phyloP scores from a whole-genome alignment of 2,888 invertebrate species.

The Sphaerophoria rueppellii region DNA sequence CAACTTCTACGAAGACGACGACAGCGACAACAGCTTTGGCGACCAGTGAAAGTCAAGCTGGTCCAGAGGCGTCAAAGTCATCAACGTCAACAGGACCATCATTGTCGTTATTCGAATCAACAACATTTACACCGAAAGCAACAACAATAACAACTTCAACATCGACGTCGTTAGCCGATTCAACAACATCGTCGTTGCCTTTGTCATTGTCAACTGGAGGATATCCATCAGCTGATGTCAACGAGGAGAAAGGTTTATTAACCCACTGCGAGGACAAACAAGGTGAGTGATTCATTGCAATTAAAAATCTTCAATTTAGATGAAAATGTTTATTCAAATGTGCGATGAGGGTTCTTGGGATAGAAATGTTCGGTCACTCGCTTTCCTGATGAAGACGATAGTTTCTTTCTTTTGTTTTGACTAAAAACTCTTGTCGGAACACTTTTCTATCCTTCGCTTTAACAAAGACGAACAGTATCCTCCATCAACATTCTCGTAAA shows the following conservation, averaged over 20 bases:
- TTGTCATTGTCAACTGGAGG: not conserved
- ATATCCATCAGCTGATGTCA: conserved; percentile 70
- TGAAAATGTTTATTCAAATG: conserved; percentile 37
- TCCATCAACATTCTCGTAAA: not conserved
- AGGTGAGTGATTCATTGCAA: conserved; percentile 59
- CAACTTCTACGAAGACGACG: not conserved
- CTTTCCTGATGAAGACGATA: not conserved
- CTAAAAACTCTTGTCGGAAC: conserved; percentile 19
- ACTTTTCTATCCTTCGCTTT: not conserved
- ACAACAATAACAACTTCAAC: conserved; percentile 19
- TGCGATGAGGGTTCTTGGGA: not conserved
- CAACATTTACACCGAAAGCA: conserved; percentile 33
- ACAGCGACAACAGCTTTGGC: not conserved
- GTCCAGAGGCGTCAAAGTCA: conserved; percentile 68
- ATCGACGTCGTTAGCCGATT: conserved; percentile 36
- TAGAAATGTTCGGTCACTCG: not conserved
- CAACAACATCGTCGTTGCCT: conserved; percentile 58
- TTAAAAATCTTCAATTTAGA: conserved; percentile 11
- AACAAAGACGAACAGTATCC: not conserved
- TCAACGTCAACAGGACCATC: conserved; percentile 65
- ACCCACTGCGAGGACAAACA: conserved; percentile 57
- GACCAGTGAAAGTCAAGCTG: conserved; percentile 62
- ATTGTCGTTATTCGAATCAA: conserved; percentile 32
- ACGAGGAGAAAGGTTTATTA: conserved; percentile 51
- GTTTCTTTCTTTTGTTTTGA: not conserved